These are phyloP conservation scores for Drosophila cardini DNA, from an alignment of 1,140 invertebrate species.

Conservation along the genomic window DNA sequence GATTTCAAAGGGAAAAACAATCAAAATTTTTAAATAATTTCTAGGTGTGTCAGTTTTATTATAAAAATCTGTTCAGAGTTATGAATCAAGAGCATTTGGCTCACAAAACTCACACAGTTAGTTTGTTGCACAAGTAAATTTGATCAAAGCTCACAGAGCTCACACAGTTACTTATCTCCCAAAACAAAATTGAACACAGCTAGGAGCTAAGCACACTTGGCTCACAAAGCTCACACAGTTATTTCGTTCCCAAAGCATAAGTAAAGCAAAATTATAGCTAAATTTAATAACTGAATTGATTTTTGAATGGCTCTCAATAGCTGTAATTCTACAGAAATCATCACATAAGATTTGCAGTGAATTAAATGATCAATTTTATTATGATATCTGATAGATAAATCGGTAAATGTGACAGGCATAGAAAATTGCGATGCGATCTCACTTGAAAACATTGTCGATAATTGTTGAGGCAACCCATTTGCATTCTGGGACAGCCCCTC, in stretches of 20 bases:
- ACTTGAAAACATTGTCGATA: slow-evolving; percentile 1
- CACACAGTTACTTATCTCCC: too few relatives aligned
- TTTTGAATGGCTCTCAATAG: background rate
- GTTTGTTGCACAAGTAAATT: too few relatives aligned
- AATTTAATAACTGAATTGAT: background rate
- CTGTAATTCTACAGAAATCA: background rate
- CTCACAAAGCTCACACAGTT: too few relatives aligned
- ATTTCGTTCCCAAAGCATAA: too few relatives aligned
- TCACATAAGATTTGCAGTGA: background rate
- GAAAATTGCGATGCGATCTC: background rate
- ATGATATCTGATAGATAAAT: background rate
- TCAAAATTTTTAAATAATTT: slow-evolving; percentile 4
- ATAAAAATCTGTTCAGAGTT: too few relatives aligned
- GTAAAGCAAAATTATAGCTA: too few relatives aligned
- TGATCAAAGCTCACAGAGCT: too few relatives aligned
- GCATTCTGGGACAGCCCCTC: slow-evolving; percentile 12
- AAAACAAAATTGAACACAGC: too few relatives aligned
- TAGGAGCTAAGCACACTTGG: too few relatives aligned
- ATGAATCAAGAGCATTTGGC: too few relatives aligned
- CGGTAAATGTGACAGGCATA: background rate
- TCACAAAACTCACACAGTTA: too few relatives aligned
- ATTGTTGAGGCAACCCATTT: slow-evolving; percentile 22
- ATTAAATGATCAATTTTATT: background rate
- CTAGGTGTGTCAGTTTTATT: background rate
- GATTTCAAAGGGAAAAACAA: background rate